Percentiles rank a stretch among this genome's conserved stretches.
These are phyloP conservation scores for Pachyrhynchus sulphureomaculatus DNA, from an alignment of 1,140 invertebrate genomes.

Conservation along the genomic window DNA sequence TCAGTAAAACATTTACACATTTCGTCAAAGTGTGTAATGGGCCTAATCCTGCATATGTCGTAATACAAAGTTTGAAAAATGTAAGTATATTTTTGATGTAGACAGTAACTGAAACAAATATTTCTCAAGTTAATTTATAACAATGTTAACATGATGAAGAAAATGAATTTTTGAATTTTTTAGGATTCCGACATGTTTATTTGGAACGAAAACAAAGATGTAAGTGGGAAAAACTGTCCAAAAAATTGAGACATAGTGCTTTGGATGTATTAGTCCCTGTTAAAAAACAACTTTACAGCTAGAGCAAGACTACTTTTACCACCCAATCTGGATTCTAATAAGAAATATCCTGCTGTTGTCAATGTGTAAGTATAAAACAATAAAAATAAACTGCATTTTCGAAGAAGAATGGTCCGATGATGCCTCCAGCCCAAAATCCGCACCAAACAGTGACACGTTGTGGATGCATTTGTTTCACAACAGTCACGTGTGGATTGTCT, in stretches of 20 bases:
- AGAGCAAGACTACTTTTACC: slow-evolving; percentile 72
- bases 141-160: neutral
- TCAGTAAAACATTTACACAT: slow-evolving; percentile 66
- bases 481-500: too few species aligned
- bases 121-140: too few species aligned
- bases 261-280: slow-evolving; percentile 66
- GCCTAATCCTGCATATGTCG: slow-evolving; percentile 54
- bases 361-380: slow-evolving; percentile 69
- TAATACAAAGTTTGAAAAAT: slow-evolving; percentile 37
- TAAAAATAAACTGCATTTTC: too few species aligned
- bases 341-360: slow-evolving; percentile 80
- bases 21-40: slow-evolving; percentile 74
- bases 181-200: slow-evolving; percentile 37
- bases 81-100: slow-evolving; percentile 24
- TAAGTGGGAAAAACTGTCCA: slow-evolving; percentile 59
- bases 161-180: neutral
- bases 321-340: slow-evolving; percentile 64
- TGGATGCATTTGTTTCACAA: too few species aligned
- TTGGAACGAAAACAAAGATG: slow-evolving; percentile 67
- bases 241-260: slow-evolving; percentile 63
- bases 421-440: too few species aligned
- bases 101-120: neutral
- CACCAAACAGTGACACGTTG: too few species aligned
- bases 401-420: too few species aligned
- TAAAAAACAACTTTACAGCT: slow-evolving; percentile 65